Percentiles rank a stretch among this genome's conserved stretches.
phyloP scores from a whole-genome alignment of 2,797 vertebrate genomes.

The Notolabrus celidotus region DNA sequence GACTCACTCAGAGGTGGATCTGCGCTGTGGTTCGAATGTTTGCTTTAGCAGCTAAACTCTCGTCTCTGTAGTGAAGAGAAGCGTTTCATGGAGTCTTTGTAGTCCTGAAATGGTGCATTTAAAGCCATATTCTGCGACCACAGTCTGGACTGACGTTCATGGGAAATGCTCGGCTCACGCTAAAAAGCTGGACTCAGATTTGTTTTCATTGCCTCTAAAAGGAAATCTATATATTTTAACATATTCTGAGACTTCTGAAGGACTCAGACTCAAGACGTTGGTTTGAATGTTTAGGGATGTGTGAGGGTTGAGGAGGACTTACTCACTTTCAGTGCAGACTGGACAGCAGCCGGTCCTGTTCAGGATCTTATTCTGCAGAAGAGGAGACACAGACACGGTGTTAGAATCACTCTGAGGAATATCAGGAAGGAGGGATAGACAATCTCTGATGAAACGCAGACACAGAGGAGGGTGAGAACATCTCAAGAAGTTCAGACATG shows the following conservation, averaged over 20 bases:
- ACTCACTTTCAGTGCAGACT: constrained; percentile 99
- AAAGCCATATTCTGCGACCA: constrained; percentile 31
- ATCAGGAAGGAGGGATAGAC: neutral
- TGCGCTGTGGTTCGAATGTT: constrained; percentile 33
- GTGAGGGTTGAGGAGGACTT: constrained; percentile 73
- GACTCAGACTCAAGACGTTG: constrained; percentile 1
- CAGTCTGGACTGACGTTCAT: constrained; percentile 51
- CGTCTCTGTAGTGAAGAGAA: constrained; percentile 21
- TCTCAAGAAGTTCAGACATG: too few species aligned
- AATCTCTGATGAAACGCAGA: constrained; percentile 1
- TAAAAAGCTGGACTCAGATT: neutral
- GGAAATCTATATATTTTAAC: neutral
- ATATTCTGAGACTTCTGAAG: constrained; percentile 3
- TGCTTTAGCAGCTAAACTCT: constrained; percentile 22
- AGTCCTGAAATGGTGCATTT: constrained; percentile 52
- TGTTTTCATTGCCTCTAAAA: constrained; percentile 12
- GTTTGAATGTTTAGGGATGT: neutral
- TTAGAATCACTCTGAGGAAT: constrained; percentile 28
- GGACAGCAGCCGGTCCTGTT: constrained; percentile 99
- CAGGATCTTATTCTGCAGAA: constrained; percentile 95
- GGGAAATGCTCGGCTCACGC: constrained; percentile 40
- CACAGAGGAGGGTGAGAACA: too few species aligned
- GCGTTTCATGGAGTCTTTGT: constrained; percentile 50
- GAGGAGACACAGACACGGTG: constrained; percentile 20
- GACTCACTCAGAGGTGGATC: constrained; percentile 17